Percentiles rank a stretch among this genome's conserved stretches.
These are phyloP conservation scores for Tetragnatha versicolor DNA, from an alignment of 1,140 invertebrate genomes.

Conservation along the genomic window DNA sequence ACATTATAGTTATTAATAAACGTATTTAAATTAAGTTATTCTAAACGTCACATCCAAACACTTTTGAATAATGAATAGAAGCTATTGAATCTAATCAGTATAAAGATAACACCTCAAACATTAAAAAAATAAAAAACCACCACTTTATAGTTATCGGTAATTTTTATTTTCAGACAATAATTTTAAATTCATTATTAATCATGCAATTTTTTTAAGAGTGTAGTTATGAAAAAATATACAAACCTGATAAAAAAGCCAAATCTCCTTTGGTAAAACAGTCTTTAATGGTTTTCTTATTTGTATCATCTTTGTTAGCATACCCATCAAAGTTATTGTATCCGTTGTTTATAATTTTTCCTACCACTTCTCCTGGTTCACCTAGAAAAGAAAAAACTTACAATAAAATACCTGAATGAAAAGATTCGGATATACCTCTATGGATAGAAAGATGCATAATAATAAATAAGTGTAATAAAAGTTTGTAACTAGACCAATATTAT, in stretches of 20 bases:
- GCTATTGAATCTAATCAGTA: background rate
- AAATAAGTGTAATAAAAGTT: no score
- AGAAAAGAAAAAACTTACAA: no score
- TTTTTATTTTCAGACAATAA: background rate
- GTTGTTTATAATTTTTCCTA: constrained; percentile 86
- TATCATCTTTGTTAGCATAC: constrained; percentile 91
- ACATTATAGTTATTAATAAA: background rate
- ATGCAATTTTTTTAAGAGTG: background rate
- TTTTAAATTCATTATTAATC: background rate
- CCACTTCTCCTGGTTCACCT: constrained; percentile 93
- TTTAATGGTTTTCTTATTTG: constrained; percentile 88
- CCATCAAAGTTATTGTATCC: constrained; percentile 71
- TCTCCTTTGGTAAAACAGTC: constrained; percentile 92
- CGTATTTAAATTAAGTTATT: background rate
- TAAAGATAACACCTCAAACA: background rate
- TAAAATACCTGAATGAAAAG: no score
- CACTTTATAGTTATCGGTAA: background rate
- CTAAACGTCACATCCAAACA: background rate
- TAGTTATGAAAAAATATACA: background rate
- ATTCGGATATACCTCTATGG: no score
- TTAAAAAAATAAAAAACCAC: background rate
- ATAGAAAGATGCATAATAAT: no score
- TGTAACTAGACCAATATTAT: no score
- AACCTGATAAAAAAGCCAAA: constrained; percentile 81
- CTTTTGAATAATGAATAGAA: background rate